Percentiles rank a stretch among this genome's conserved stretches.
Conservation (phyloP, 2,113 vertebrate species). For the Lanius collurio region DNA sequence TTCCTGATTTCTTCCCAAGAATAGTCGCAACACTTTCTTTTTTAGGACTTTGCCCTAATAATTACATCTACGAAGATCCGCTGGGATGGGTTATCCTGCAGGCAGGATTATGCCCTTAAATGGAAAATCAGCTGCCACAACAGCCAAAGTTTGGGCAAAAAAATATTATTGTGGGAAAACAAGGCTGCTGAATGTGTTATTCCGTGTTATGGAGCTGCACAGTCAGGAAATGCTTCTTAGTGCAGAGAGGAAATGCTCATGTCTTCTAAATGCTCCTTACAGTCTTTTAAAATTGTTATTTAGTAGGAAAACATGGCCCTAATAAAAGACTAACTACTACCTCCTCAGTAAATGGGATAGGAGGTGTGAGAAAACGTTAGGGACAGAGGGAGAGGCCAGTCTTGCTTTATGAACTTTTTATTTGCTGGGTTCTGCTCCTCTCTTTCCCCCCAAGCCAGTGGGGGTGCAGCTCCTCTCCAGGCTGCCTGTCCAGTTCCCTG, state of each 20-base stretch:
- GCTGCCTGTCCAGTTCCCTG: not conserved
- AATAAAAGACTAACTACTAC: not conserved
- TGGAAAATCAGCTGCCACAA: not conserved
- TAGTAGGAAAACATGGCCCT: not conserved
- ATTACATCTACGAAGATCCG: not conserved
- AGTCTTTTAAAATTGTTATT: not conserved
- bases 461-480: not conserved
- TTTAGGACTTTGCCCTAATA: constrained; percentile 34
- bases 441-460: not conserved
- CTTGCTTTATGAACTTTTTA: not conserved
- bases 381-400: not conserved
- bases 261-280: not conserved
- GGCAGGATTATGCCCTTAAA: constrained; percentile 52
- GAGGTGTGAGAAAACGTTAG: not conserved
- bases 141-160: not conserved
- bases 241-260: not conserved
- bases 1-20: constrained; percentile 32
- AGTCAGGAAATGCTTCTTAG: constrained; percentile 18
- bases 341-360: not conserved
- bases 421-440: not conserved
- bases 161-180: constrained; percentile 17
- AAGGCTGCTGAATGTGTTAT: not conserved
- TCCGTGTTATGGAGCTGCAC: not conserved
- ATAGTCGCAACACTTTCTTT: constrained; percentile 5
- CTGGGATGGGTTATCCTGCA: constrained; percentile 30